Conservation (phyloP, 2,888 invertebrate species). For the Pachymerium ferrugineum region DNA sequence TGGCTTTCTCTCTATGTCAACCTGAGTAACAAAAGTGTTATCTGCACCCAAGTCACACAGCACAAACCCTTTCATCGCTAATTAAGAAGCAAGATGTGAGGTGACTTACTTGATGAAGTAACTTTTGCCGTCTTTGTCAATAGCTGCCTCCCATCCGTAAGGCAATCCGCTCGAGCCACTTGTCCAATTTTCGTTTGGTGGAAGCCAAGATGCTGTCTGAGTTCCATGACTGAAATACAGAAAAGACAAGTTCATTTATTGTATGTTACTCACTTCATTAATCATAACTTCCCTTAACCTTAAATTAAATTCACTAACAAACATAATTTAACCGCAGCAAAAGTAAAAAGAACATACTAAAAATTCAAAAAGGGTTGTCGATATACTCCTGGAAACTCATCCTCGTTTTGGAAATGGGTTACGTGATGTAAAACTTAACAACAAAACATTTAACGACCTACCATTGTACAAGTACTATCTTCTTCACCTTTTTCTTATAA, state of each 20-base stretch:
- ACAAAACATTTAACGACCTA: not conserved
- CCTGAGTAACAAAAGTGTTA: not conserved
- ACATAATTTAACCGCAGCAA: too few relatives aligned
- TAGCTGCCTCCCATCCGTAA: constrained; percentile 85
- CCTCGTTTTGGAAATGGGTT: too few relatives aligned
- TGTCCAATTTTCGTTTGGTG: constrained; percentile 77
- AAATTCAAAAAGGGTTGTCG: too few relatives aligned
- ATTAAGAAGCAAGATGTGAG: not conserved
- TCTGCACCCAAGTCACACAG: not conserved
- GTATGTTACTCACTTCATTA: too few relatives aligned
- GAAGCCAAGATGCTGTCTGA: constrained; percentile 78
- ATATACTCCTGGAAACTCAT: too few relatives aligned
- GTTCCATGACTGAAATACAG: constrained; percentile 67
- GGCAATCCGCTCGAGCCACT: constrained; percentile 59
- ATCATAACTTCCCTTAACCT: too few relatives aligned
- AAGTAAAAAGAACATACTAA: too few relatives aligned
- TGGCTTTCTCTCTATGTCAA: not conserved
- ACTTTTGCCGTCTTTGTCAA: constrained; percentile 69
- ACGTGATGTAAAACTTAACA: not conserved
- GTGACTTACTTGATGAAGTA: constrained; percentile 54
- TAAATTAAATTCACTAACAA: too few relatives aligned
- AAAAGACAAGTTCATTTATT: too few relatives aligned
- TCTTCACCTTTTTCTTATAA: not conserved
- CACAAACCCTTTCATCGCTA: not conserved
- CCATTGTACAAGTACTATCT: not conserved